Base-by-base conservation (phyloP, 2,888 invertebrate genomes). In the Mystacides longicornis region DNA sequence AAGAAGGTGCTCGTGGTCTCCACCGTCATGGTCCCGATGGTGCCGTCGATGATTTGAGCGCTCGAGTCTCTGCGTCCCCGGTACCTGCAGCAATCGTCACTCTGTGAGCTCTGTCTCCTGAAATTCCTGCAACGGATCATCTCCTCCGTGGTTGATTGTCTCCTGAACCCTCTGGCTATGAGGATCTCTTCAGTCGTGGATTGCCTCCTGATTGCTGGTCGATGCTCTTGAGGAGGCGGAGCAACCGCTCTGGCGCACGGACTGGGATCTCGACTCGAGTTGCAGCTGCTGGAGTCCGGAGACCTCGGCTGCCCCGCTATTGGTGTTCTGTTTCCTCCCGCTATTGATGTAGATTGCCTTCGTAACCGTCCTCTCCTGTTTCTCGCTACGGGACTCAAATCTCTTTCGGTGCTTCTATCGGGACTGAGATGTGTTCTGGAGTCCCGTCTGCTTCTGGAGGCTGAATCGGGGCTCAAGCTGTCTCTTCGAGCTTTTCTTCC, bases 121-220 rank as follows among this genome's bases (percentile, higher is more conserved):
- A 93, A 93, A 69, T 93, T 93, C 27, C 93, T 79, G 67, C 93
- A 93, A 9, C 93, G 80, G 58, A 93, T 93, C 89, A 93, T 93
- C 71, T 93, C 93, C 67, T 93, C 93, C 0, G 92, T 93, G 7
- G 93, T 93, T 2, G 90, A 90, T 67, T 93, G 93, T 14, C 93
- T 80, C 1, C 93, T 81, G 69, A 93, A 93, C 2, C 93, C 93
- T 54, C 92, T 81, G 0, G 93, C 90, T 65, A 93, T 93, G 42
- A 93, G 73, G 65, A 93, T 93, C 71, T 93, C 93, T 69, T 93
- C 92, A 1, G 93, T 93, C 14, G 93, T 93, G 23, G 92, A 92
- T 73, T 93, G 93, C 56, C 93, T 78, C 56, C 93, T 77, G 58
- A 91, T 89, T 63, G 87, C 82, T 7, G 90, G 89, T 37, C 87